Base-by-base conservation (phyloP, 2,113 vertebrate genomes). In the Odocoileus virginianus region DNA sequence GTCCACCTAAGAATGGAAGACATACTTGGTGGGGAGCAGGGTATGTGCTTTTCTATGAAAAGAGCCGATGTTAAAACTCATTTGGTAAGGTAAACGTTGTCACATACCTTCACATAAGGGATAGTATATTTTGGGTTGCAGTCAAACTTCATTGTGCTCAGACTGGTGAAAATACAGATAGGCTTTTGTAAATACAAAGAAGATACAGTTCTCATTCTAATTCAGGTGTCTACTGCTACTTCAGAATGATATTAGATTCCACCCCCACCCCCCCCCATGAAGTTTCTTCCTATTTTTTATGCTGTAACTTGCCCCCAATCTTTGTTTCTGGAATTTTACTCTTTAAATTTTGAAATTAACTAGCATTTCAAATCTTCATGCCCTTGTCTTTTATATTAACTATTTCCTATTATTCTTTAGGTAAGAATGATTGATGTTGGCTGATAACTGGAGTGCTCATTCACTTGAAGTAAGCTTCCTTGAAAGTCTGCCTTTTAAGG, bases 61-160 rank as follows among this genome's bases (percentile, higher is more conserved):
- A 97, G 61, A 98, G 50, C 93, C 43, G 88, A 96, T 95, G 93
- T 89, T 94, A 91, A 88, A 93, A 94, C 78, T 79, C 71, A 97
- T 83, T 97, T 61, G 98, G 98, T 97, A 74, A 98, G 97, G 97
- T 96, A 47, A 86, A 98, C 91, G 98, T 98, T 98, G 98, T 98
- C 95, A 98, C 97, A 98, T 98, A 98, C 98, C 98, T 99, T 99
- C 98, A 98, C 99, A 99, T 98, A 99, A 99, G 99, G 98, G 99
- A 99, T 99, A 99, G 98, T 99, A 98, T 99, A 99, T 99, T 99
- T 99, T 98, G 99, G 98, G 97, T 98, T 99, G 99, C 99, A 98
- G 97, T 98, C 98, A 99, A 92, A 98, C 98, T 95, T 98, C 96
- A 97, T 95, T 97, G 98, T 99, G 92, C 98, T 99, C 98, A 99